Percentiles rank a stretch among this genome's conserved stretches.
phyloP scores from a whole-genome alignment of 2,113 vertebrate species.

The Campylorhamphus procurvoides region DNA sequence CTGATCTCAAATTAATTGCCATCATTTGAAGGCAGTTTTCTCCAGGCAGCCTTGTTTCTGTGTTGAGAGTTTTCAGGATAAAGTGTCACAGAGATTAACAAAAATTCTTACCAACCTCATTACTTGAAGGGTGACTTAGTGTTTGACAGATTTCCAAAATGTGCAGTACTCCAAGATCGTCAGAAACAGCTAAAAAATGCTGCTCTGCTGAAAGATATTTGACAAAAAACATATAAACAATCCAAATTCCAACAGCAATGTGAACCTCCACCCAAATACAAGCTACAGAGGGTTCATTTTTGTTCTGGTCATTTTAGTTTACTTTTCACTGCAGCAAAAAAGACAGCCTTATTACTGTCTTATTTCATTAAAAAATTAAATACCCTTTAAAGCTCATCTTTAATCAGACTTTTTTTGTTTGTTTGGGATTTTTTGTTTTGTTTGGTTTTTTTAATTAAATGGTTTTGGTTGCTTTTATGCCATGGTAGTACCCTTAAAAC shows the following conservation, averaged over 20 bases:
- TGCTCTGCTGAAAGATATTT: slow-evolving; percentile 79
- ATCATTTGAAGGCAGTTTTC: background rate
- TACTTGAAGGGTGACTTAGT: slow-evolving; percentile 69
- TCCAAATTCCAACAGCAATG: background rate
- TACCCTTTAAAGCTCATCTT: background rate
- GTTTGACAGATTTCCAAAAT: slow-evolving; percentile 86
- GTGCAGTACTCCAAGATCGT: slow-evolving; percentile 83
- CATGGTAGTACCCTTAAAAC: background rate
- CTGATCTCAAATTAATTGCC: background rate
- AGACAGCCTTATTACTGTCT: background rate
- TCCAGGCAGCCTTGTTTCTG: background rate
- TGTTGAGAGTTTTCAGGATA: background rate
- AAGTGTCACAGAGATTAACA: background rate
- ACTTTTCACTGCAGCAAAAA: background rate
- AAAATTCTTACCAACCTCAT: slow-evolving; percentile 81
- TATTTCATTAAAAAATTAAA: background rate
- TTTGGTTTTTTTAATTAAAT: background rate
- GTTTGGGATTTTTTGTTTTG: too few relatives aligned
- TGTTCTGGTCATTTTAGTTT: background rate
- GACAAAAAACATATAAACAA: background rate
- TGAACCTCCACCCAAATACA: background rate
- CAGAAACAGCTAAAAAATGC: slow-evolving; percentile 87
- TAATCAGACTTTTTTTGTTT: background rate
- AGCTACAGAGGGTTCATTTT: background rate
- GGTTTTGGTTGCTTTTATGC: background rate